Percentiles rank a stretch among this genome's conserved stretches.
Evolutionary conservation across 2,113 vertebrate genomes (phyloP).

Genomic region (Apaloderma vittatum): DNA sequence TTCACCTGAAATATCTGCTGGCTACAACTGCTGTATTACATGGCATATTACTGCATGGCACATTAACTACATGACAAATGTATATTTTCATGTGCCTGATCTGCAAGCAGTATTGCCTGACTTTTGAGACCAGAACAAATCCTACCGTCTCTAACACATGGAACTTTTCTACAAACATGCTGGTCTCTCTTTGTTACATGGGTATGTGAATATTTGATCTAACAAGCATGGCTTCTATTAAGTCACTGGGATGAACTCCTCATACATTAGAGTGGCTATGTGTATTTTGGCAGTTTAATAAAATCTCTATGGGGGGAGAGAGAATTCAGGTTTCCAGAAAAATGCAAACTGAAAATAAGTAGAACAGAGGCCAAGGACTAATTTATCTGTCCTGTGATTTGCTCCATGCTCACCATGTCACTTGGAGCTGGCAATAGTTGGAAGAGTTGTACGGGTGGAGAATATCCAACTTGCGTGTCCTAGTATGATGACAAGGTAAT

Average conservation of each 20-base stretch:
- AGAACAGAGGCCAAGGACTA: not conserved
- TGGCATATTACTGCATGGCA: too few relatives aligned
- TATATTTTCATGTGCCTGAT: not conserved
- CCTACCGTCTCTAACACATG: not conserved
- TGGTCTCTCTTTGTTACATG: not conserved
- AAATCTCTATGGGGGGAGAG: not conserved
- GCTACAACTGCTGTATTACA: not conserved
- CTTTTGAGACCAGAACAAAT: not conserved
- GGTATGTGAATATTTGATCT: not conserved
- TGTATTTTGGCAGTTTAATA: not conserved
- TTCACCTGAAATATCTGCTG: not conserved
- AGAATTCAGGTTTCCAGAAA: not conserved
- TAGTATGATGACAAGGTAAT: not conserved
- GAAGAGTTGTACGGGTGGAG: not conserved
- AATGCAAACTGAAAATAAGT: accelerated
- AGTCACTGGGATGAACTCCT: not conserved
- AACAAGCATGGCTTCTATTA: not conserved
- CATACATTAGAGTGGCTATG: not conserved
- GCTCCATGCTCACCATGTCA: not conserved
- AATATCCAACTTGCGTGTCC: not conserved
- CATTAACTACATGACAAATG: not conserved
- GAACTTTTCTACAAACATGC: not conserved
- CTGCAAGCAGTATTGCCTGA: not conserved
- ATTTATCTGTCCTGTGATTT: not conserved
- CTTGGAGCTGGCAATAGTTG: not conserved